Percentiles rank a stretch among this genome's conserved stretches.
phyloP scores from a whole-genome alignment of 92 coral and sea anemone genomes.

The Actinostola sp. region DNA sequence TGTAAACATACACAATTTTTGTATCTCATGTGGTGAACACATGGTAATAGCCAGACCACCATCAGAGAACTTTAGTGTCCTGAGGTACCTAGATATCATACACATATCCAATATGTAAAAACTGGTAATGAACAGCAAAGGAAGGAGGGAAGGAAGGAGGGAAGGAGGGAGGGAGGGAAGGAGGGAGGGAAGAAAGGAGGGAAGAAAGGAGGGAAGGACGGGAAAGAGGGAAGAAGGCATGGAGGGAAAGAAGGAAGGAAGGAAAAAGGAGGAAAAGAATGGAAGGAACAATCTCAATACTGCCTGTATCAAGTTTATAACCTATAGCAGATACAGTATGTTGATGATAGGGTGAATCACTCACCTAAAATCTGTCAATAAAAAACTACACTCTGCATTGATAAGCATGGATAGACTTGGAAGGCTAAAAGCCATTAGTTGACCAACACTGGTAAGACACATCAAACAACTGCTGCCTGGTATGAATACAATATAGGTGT shows the following conservation, averaged over 20 bases:
- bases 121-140: too few species aligned
- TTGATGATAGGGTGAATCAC: not conserved
- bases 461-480: slow-evolving; percentile 90
- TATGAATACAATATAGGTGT: not conserved
- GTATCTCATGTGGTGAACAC: slow-evolving; percentile 93
- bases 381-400: slow-evolving; percentile 80
- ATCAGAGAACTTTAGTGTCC: slow-evolving; percentile 82
- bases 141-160: too few species aligned
- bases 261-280: not conserved
- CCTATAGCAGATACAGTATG: too few species aligned
- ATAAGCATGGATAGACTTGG: slow-evolving; percentile 82
- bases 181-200: too few species aligned
- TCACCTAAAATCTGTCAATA: slow-evolving; percentile 82
- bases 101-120: too few species aligned
- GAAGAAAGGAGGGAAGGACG: too few species aligned
- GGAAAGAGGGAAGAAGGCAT: not conserved
- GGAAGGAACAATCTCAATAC: too few species aligned
- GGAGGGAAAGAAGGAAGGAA: too few species aligned
- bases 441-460: slow-evolving; percentile 82
- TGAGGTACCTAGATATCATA: slow-evolving; percentile 33
- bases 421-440: slow-evolving; percentile 81
- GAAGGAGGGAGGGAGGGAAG: too few species aligned
- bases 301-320: too few species aligned
- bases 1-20: slow-evolving; percentile 70
- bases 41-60: slow-evolving; percentile 90